These are phyloP conservation scores for Notospermus geniculatus DNA, from an alignment of 1,140 invertebrate genomes.

Conservation along the genomic window DNA sequence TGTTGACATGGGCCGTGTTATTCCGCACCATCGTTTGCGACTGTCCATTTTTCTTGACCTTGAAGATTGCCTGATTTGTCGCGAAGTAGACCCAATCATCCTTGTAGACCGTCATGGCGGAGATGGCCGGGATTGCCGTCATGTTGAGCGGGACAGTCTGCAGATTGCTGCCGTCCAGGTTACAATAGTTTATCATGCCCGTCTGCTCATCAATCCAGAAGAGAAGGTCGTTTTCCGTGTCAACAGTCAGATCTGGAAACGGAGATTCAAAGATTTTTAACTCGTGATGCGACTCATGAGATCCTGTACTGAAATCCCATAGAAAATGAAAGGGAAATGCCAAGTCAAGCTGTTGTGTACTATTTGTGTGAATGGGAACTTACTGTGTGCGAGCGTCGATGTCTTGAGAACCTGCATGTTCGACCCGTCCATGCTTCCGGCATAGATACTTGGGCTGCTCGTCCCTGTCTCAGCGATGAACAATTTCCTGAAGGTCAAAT, in stretches of 20 bases:
- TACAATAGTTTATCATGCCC: slow-evolving; percentile 64
- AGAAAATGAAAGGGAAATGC: neutral
- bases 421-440: slow-evolving; percentile 68
- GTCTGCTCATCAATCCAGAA: slow-evolving; percentile 65
- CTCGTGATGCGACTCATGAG: neutral
- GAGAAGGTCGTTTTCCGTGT: slow-evolving; percentile 53
- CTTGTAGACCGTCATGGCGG: slow-evolving; percentile 64
- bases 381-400: slow-evolving; percentile 34
- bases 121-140: slow-evolving; percentile 41
- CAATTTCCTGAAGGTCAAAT: slow-evolving; percentile 35
- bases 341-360: too few species aligned
- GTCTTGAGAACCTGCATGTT: slow-evolving; percentile 56
- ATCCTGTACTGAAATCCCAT: neutral
- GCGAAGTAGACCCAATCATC: slow-evolving; percentile 59
- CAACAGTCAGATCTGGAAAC: slow-evolving; percentile 54
- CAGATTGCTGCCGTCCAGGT: slow-evolving; percentile 58
- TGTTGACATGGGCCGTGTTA: slow-evolving; percentile 66
- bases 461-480: slow-evolving; percentile 53
- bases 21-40: slow-evolving; percentile 58
- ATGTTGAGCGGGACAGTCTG: slow-evolving; percentile 49
- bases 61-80: slow-evolving; percentile 62
- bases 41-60: slow-evolving; percentile 59
- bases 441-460: slow-evolving; percentile 59
- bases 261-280: slow-evolving; percentile 26
- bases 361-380: too few species aligned